phyloP scores from a whole-genome alignment of 2,888 invertebrate species.

The Atethmia centrago region DNA sequence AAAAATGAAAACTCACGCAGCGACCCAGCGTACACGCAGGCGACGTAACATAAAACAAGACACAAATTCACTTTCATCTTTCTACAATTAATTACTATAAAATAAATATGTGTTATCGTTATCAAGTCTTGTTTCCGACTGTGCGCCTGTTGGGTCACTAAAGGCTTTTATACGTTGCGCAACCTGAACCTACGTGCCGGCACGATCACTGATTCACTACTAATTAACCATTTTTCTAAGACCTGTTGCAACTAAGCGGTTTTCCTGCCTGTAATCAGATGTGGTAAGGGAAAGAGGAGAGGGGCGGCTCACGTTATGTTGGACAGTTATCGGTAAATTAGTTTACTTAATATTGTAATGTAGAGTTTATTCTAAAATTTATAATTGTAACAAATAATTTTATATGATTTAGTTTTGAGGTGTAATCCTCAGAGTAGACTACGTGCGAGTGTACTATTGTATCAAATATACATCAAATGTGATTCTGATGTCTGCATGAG shows the following conservation, averaged over 20 bases:
- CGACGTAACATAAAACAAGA: slow-evolving; percentile 69
- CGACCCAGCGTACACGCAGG: slow-evolving; percentile 70
- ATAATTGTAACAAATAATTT: background rate
- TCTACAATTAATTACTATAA: slow-evolving; percentile 53
- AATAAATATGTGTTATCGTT: slow-evolving; percentile 47
- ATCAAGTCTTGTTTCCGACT: slow-evolving; percentile 57
- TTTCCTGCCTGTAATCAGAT: slow-evolving; percentile 36
- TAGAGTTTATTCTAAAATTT: background rate
- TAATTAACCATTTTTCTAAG: slow-evolving; percentile 62
- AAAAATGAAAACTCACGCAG: slow-evolving; percentile 78
- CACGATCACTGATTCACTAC: slow-evolving; percentile 52
- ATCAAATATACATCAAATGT: background rate
- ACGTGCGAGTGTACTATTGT: background rate
- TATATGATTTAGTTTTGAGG: background rate
- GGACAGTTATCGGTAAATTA: background rate
- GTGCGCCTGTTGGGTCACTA: slow-evolving; percentile 49
- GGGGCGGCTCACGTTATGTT: slow-evolving; percentile 22
- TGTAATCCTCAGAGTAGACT: background rate
- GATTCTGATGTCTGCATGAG: background rate
- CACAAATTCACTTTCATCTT: slow-evolving; percentile 78
- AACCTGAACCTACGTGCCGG: slow-evolving; percentile 53
- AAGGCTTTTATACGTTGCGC: slow-evolving; percentile 73
- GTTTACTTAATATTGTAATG: slow-evolving; percentile 1
- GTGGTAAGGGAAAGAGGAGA: slow-evolving; percentile 14
- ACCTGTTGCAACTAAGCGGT: slow-evolving; percentile 41